Evolutionary conservation across 1,140 invertebrate genomes (phyloP), one percentile per base, ranked within the genome.

Genomic region (Drosophila athabasca): DNA sequence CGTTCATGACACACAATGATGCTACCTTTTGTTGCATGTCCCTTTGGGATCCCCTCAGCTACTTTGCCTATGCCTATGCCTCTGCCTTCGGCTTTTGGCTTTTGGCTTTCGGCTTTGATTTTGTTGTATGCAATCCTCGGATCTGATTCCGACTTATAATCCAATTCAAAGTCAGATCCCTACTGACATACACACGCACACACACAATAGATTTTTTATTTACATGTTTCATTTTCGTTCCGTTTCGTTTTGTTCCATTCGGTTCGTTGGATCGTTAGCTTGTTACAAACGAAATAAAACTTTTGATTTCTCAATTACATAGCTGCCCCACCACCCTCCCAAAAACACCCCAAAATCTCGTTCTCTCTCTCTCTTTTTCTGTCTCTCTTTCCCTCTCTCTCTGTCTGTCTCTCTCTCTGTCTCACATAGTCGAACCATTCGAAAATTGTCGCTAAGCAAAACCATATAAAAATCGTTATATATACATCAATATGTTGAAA

Each of bases 221-320:
- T 64, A 57, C 11, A n/a, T 11, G 26, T 69, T 69, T 68, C 45
- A 54, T 70, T 71, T 57, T 48, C 55, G 52, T 26, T 69, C 62
- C 55, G 64, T 64, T 78, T 19, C 53, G 35, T 39, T 62, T 70
- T 29, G 60, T 66, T 73, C 41, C 72, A 76, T 80, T 70, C 70
- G 48, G 79, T 77, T 82, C 61, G 35, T 43, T 53, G 8, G 17
- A 9, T 58, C 61, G 55, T 60, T 71, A 48, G 68, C 68, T 71
- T 71, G 68, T 71, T 60, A 31, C 48, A 71, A 53, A 48, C 26
- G 66, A 71, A 71, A 71, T 43, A 55, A 48, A 53, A 45, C 26
- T 71, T 60, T 71, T 71, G 11, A 71, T 71, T 73, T 55, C 43
- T 46, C 26, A 26, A 62, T 71, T 62, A n/a, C n/a, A n/a, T n/a